Base-by-base conservation (phyloP, 2,888 invertebrate species). In the Diogma glabrata region DNA sequence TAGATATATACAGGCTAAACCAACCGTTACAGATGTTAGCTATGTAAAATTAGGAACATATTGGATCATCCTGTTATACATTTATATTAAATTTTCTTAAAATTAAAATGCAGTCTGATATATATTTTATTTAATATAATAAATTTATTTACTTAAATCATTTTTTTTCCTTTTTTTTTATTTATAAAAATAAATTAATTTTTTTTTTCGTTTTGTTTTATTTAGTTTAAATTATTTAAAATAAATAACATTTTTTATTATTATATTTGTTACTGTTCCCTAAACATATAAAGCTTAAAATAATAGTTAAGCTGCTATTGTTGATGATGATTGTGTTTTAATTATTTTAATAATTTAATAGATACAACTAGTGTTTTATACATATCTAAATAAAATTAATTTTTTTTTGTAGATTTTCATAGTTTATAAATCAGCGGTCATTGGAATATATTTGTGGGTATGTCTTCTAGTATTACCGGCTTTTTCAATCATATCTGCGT, bases 31-130 rank as follows among this genome's bases (percentile, higher is more conserved):
- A n/a, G n/a, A n/a, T n/a, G n/a, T n/a, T n/a, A n/a, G n/a, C n/a
- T n/a, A n/a, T n/a, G n/a, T n/a, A n/a, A n/a, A n/a, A n/a, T n/a
- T n/a, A n/a, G n/a, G n/a, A n/a, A n/a, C n/a, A n/a, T n/a, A n/a
- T n/a, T n/a, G n/a, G n/a, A n/a, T n/a, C n/a, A n/a, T n/a, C n/a
- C n/a, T n/a, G n/a, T n/a, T n/a, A n/a, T n/a, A n/a, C n/a, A n/a
- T n/a, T n/a, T 38, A 12, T 43, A 43, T 43, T 43, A 22, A 43
- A 43, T 22, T 43, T 43, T 22, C 46, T 46, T 46, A 46, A 46
- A 46, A 46, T 46, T 46, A 46, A 46, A 46, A 46, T 46, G 46
- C 46, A 46, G 46, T 46, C 46, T 46, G 46, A 24, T 24, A 46
- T 46, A 46, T 46, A 22, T 24, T 36, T 36, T 36, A 3, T 9